Percentiles rank a stretch among this genome's conserved stretches.
Evolutionary conservation across 2,888 invertebrate species (phyloP).

Genomic region (Netelia virgata): DNA sequence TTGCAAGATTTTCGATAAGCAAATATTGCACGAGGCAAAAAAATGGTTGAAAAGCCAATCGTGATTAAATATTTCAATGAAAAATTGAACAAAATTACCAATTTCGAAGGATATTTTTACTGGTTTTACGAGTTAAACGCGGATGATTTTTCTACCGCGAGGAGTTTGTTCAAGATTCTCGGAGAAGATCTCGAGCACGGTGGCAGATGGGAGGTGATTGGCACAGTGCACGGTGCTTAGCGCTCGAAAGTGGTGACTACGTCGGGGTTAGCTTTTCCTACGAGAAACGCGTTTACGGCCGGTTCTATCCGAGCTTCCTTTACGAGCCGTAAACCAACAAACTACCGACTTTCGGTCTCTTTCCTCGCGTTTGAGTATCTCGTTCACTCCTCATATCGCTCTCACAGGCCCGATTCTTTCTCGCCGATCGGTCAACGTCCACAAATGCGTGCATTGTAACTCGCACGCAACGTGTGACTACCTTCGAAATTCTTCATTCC

Average conservation of each 20-base stretch:
- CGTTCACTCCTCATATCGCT: conserved; percentile 32
- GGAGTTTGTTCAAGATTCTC: not conserved
- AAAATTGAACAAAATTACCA: too few species aligned
- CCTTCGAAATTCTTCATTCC: conserved; percentile 12
- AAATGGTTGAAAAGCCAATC: too few species aligned
- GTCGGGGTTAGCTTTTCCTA: conserved; percentile 32
- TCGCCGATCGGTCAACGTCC: not conserved
- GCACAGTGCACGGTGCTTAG: not conserved
- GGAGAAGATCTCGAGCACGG: not conserved
- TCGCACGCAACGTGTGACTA: not conserved
- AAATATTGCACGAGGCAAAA: too few species aligned
- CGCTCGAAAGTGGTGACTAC: not conserved
- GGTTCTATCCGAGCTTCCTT: conserved; percentile 25
- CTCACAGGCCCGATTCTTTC: not conserved
- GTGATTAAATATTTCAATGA: too few species aligned
- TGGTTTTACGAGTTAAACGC: not conserved
- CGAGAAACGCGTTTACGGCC: conserved; percentile 49
- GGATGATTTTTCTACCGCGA: not conserved
- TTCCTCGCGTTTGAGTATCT: not conserved
- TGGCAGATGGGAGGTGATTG: not conserved
- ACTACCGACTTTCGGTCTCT: conserved; percentile 20
- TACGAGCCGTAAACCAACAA: conserved; percentile 61
- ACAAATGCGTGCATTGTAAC: not conserved
- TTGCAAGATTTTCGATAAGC: too few species aligned
- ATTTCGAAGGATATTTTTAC: too few species aligned